Evolutionary conservation across 2,797 vertebrate species (phyloP).

Genomic region (Chanos chanos): DNA sequence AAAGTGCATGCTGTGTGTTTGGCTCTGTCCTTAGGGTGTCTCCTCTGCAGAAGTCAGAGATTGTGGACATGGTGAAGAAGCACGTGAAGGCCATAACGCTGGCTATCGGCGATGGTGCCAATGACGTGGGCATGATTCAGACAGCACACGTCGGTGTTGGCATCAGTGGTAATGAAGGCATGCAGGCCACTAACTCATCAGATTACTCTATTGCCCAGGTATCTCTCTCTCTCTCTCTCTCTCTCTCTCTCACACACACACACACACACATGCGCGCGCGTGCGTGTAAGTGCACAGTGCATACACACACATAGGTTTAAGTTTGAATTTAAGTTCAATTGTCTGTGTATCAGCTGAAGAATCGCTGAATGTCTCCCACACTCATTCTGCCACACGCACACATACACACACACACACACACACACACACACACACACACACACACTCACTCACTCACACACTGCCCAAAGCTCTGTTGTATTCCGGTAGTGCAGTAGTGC

Average conservation of each 20-base stretch:
- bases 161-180: constrained; percentile 97
- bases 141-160: constrained; percentile 96
- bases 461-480: constrained; percentile 37
- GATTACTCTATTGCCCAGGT: constrained; percentile 99
- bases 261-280: not conserved
- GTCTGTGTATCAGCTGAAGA: constrained; percentile 4
- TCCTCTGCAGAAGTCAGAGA: constrained; percentile 97
- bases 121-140: constrained; percentile 99
- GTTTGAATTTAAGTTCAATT: not conserved
- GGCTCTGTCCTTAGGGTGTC: constrained; percentile 89
- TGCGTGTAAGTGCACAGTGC: not conserved
- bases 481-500: constrained; percentile 38
- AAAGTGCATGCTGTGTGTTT: not conserved
- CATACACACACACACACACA: not conserved
- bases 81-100: constrained; percentile 96
- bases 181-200: constrained; percentile 98
- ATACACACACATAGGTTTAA: not conserved
- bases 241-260: constrained; percentile 5
- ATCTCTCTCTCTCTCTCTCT: constrained; percentile 8
- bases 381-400: constrained; percentile 30
- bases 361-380: constrained; percentile 20
- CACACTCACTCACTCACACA: constrained; percentile 16
- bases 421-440: constrained; percentile 16
- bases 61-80: constrained; percentile 98
- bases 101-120: constrained; percentile 96